A percentile compares a stretch with the other conserved stretches of the same genome.
These are phyloP conservation scores for Epistrophe grossulariae DNA, from an alignment of 2,888 invertebrate species.

Conservation along the genomic window DNA sequence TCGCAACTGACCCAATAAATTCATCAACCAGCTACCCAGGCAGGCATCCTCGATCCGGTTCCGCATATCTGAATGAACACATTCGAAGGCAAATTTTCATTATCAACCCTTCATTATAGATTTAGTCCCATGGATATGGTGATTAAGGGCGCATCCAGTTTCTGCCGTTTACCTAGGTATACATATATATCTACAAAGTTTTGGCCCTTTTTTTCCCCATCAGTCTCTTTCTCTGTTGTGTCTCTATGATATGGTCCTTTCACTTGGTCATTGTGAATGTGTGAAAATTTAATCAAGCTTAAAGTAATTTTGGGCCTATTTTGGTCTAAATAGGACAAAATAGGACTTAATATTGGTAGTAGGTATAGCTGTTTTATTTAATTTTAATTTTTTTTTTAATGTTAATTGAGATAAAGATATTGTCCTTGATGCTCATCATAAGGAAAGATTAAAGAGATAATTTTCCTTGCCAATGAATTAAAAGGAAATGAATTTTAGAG, in stretches of 20 bases:
- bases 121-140: slow-evolving; percentile 51
- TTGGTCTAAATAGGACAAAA: slow-evolving; percentile 44
- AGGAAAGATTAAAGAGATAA: neutral
- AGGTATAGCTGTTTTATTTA: neutral
- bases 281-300: slow-evolving; percentile 76
- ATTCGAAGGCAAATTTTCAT: slow-evolving; percentile 65
- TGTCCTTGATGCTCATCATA: slow-evolving; percentile 11
- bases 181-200: neutral
- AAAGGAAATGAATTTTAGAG: slow-evolving; percentile 56
- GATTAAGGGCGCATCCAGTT: slow-evolving; percentile 63
- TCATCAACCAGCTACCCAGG: slow-evolving; percentile 50
- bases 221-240: neutral
- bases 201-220: slow-evolving; percentile 22
- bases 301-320: slow-evolving; percentile 71
- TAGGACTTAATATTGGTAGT: slow-evolving; percentile 41
- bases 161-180: neutral
- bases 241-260: too few species aligned
- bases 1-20: slow-evolving; percentile 76
- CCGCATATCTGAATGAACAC: slow-evolving; percentile 61
- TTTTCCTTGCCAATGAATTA: slow-evolving; percentile 58
- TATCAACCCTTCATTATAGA: slow-evolving; percentile 73
- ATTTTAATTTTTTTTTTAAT: slow-evolving; percentile 25
- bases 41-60: slow-evolving; percentile 20
- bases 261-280: slow-evolving; percentile 66
- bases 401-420: neutral